Evolutionary conservation across 1,140 invertebrate genomes (phyloP).

Genomic region (Drosophila teissieri): DNA sequence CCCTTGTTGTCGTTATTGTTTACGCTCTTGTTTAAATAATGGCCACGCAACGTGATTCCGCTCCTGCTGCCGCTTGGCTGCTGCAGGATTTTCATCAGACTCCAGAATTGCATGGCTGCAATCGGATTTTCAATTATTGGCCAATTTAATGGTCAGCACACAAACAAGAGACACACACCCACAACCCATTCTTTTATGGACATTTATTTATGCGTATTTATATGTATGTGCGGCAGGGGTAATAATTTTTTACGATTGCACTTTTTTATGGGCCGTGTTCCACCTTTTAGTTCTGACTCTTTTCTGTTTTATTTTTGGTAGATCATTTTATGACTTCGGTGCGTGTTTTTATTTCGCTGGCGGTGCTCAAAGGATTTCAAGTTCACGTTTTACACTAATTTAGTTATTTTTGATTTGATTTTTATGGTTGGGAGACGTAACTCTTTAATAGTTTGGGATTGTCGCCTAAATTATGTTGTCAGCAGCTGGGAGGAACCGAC

Average conservation of each 20-base stretch:
- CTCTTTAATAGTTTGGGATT: slow-evolving; percentile 71
- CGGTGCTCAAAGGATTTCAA: slow-evolving; percentile 81
- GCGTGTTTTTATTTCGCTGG: slow-evolving; percentile 79
- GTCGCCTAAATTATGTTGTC: slow-evolving; percentile 70
- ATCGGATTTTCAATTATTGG: slow-evolving; percentile 82
- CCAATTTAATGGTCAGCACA: slow-evolving; percentile 74
- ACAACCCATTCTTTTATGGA: slow-evolving; percentile 24
- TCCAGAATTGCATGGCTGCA: slow-evolving; percentile 54
- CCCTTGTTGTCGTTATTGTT: slow-evolving; percentile 79
- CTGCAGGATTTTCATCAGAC: slow-evolving; percentile 39
- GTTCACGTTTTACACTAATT: slow-evolving; percentile 77
- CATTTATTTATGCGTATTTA: slow-evolving; percentile 54
- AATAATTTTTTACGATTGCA: slow-evolving; percentile 76
- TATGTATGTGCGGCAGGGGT: slow-evolving; percentile 41
- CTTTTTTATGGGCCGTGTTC: slow-evolving; percentile 67
- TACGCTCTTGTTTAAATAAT: slow-evolving; percentile 83
- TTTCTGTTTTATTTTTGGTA: slow-evolving; percentile 31
- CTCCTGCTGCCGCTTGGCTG: neutral
- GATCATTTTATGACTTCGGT: slow-evolving; percentile 74
- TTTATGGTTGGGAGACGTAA: slow-evolving; percentile 66
- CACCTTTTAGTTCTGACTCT: slow-evolving; percentile 54
- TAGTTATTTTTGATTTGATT: slow-evolving; percentile 27
- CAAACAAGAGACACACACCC: slow-evolving; percentile 8
- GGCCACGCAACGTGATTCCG: slow-evolving; percentile 71
- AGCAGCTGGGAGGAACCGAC: slow-evolving; percentile 55